A percentile compares a stretch with the other conserved stretches of the same genome.
These are phyloP conservation scores for Cantharis rustica DNA, from an alignment of 2,888 invertebrate genomes.

Conservation along the genomic window DNA sequence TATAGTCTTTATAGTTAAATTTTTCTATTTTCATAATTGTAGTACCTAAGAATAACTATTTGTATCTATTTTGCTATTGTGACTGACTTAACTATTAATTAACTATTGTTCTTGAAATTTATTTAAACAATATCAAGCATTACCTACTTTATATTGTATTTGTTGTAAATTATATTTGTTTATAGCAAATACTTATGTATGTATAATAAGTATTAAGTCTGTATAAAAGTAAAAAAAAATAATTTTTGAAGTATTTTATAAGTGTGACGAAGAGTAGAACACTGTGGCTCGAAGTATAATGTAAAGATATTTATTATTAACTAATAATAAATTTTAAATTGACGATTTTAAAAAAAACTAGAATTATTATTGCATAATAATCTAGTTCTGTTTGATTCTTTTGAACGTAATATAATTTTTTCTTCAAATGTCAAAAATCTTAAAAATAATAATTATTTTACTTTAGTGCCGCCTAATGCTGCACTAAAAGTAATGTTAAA, in stretches of 20 bases:
- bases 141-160: not conserved
- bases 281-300: not conserved
- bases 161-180: not conserved
- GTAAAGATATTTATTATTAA: not conserved
- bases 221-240: not conserved
- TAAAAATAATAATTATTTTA: too few species aligned
- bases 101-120: not conserved
- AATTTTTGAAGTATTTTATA: not conserved
- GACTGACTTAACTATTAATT: slow-evolving; percentile 12
- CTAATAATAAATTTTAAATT: not conserved
- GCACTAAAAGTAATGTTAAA: too few species aligned
- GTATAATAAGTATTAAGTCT: not conserved
- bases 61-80: slow-evolving; percentile 19
- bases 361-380: not conserved
- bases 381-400: too few species aligned
- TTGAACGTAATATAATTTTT: too few species aligned
- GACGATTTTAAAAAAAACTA: not conserved
- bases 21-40: slow-evolving; percentile 15
- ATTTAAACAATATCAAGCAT: not conserved
- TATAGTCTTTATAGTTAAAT: slow-evolving; percentile 60
- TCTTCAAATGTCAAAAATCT: too few species aligned
- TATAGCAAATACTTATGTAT: not conserved
- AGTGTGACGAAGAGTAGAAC: not conserved
- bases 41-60: slow-evolving; percentile 6
- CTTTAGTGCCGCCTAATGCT: too few species aligned